These are phyloP conservation scores for Asbolus verrucosus DNA, from an alignment of 1,140 invertebrate species.

Conservation along the genomic window DNA sequence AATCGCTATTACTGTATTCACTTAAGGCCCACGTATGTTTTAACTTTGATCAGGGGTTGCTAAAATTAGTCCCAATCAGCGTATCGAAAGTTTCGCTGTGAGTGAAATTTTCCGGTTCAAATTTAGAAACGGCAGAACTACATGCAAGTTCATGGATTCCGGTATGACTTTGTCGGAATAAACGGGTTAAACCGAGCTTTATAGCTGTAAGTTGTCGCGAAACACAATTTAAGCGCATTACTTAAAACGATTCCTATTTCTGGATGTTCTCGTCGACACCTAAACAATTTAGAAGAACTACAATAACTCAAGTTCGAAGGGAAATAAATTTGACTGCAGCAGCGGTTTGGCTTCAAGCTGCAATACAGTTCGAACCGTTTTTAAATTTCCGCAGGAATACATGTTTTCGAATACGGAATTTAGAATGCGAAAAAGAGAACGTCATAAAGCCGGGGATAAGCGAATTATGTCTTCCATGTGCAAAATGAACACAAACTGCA, in stretches of 20 bases:
- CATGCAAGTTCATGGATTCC: constrained; percentile 17
- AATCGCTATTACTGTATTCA: constrained; percentile 27
- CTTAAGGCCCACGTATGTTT: constrained; percentile 22
- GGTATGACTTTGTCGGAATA: constrained; percentile 1
- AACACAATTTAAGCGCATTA: constrained; percentile 44
- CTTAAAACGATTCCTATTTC: constrained; percentile 41
- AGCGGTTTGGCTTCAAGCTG: neutral
- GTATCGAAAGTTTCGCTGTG: constrained; percentile 10
- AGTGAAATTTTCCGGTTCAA: constrained; percentile 14
- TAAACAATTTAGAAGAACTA: constrained; percentile 47
- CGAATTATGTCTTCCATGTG: constrained; percentile 15
- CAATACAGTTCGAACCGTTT: neutral
- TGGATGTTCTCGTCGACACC: constrained; percentile 43
- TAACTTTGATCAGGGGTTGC: constrained; percentile 19
- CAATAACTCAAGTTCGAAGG: constrained; percentile 41
- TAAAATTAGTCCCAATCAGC: constrained; percentile 32
- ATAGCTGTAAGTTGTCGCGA: neutral
- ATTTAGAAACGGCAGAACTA: constrained; percentile 3
- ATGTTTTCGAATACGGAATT: neutral
- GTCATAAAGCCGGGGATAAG: constrained; percentile 2
- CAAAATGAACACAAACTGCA: constrained; percentile 6
- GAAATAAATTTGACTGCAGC: constrained; percentile 20
- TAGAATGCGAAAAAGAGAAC: constrained; percentile 15
- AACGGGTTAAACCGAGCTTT: neutral
- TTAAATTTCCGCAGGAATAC: constrained; percentile 1